Evolutionary conservation across 1,140 invertebrate species (phyloP).

Genomic region (Lerema accius): DNA sequence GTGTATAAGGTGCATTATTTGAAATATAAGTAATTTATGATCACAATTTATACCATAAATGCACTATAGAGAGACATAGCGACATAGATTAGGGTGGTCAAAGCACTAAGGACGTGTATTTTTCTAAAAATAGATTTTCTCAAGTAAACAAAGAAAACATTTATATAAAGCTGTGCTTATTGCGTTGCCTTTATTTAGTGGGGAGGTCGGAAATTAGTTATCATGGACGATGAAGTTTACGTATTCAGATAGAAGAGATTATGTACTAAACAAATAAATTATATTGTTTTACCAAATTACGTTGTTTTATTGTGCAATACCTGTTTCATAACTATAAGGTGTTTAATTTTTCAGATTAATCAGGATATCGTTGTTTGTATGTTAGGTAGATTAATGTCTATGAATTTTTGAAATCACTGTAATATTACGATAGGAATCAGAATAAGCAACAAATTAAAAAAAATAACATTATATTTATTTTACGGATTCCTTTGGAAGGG

Average conservation of each 20-base stretch:
- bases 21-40: conserved; percentile 51
- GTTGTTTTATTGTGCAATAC: conserved; percentile 38
- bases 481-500: no score
- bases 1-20: conserved; percentile 56
- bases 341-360: no score
- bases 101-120: conserved; percentile 80
- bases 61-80: conserved; percentile 48
- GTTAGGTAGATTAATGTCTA: no score
- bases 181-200: conserved; percentile 57
- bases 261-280: conserved; percentile 58
- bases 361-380: no score
- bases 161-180: conserved; percentile 60
- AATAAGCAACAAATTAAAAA: no score
- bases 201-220: conserved; percentile 38
- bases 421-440: no score
- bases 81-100: conserved; percentile 56
- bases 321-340: no score
- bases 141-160: conserved; percentile 39
- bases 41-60: conserved; percentile 52
- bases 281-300: conserved; percentile 61
- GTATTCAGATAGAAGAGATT: conserved; percentile 49
- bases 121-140: conserved; percentile 72
- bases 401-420: no score
- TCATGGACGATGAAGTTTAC: conserved; percentile 35
- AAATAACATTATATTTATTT: no score